Percentiles rank a stretch among this genome's conserved stretches.
These are phyloP conservation scores for Tinamus major DNA, from an alignment of 2,797 vertebrate genomes.

Conservation along the genomic window DNA sequence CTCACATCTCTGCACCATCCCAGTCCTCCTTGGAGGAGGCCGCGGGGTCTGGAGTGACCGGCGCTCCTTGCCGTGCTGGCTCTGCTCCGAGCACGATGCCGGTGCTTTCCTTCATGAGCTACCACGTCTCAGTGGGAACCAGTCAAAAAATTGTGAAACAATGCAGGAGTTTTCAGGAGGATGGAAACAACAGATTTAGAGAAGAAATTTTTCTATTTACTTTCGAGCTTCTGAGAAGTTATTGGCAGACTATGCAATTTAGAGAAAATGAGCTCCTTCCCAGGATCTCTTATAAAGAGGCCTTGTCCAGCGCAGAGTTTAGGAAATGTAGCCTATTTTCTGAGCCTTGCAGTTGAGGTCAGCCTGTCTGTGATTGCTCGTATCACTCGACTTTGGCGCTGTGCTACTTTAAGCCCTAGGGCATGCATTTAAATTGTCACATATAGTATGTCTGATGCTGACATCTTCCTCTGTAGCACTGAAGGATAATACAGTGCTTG, in stretches of 20 bases:
- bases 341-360: constrained; percentile 56
- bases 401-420: constrained; percentile 63
- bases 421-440: constrained; percentile 76
- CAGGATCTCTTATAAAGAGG: constrained; percentile 62
- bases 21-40: not conserved
- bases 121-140: not conserved
- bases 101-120: not conserved
- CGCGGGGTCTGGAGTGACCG: not conserved
- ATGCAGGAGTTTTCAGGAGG: not conserved
- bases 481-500: constrained; percentile 72
- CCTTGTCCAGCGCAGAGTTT: constrained; percentile 69
- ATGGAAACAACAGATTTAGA: not conserved
- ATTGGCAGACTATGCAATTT: constrained; percentile 32
- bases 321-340: constrained; percentile 56
- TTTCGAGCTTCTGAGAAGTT: constrained; percentile 35
- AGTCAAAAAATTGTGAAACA: not conserved
- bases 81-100: not conserved
- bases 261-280: constrained; percentile 54
- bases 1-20: not conserved
- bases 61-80: not conserved
- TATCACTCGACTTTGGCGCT: constrained; percentile 66
- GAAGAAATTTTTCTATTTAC: constrained; percentile 15
- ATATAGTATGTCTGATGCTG: constrained; percentile 69
- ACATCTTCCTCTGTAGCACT: constrained; percentile 66
- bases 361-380: constrained; percentile 54